phyloP scores from a whole-genome alignment of 2,797 vertebrate genomes.

The Simalia tracyae region DNA sequence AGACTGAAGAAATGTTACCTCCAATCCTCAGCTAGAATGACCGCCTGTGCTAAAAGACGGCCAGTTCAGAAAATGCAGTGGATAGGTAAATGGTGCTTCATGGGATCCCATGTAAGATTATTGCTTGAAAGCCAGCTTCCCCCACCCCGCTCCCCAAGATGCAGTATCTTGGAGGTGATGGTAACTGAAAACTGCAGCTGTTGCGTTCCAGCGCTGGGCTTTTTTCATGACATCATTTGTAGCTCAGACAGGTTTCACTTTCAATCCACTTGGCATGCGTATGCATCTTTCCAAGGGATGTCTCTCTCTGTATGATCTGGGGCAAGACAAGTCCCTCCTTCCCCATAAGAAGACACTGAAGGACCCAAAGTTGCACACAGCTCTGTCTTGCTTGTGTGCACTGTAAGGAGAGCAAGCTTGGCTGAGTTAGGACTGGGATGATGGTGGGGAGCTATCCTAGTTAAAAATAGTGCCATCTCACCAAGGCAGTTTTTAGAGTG shows the following conservation, averaged over 20 bases:
- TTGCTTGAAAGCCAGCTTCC: not conserved
- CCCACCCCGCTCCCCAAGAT: conserved; percentile 20
- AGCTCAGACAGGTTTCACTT: conserved; percentile 55
- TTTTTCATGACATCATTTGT: conserved; percentile 44
- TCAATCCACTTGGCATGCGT: conserved; percentile 62
- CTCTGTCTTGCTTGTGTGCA: not conserved
- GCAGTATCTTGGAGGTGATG: conserved; percentile 48
- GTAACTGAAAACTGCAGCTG: conserved; percentile 61
- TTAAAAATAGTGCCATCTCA: conserved; percentile 30
- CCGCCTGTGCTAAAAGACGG: conserved; percentile 32
- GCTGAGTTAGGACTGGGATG: not conserved
- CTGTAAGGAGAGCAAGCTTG: not conserved
- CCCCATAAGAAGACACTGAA: conserved; percentile 11
- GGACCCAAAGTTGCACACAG: not conserved
- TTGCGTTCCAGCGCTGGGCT: not conserved
- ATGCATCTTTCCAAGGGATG: conserved; percentile 27
- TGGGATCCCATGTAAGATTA: conserved; percentile 6
- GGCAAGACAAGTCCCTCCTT: not conserved
- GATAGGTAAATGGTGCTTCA: not conserved
- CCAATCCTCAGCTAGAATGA: conserved; percentile 29
- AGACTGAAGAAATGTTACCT: conserved; percentile 61
- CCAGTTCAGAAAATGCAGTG: conserved; percentile 33
- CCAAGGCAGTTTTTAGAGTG: conserved; percentile 55
- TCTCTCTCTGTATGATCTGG: not conserved
- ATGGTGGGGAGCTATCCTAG: fast-evolving